These are phyloP conservation scores for Tautogolabrus adspersus DNA, from an alignment of 2,113 vertebrate genomes.

Conservation along the genomic window DNA sequence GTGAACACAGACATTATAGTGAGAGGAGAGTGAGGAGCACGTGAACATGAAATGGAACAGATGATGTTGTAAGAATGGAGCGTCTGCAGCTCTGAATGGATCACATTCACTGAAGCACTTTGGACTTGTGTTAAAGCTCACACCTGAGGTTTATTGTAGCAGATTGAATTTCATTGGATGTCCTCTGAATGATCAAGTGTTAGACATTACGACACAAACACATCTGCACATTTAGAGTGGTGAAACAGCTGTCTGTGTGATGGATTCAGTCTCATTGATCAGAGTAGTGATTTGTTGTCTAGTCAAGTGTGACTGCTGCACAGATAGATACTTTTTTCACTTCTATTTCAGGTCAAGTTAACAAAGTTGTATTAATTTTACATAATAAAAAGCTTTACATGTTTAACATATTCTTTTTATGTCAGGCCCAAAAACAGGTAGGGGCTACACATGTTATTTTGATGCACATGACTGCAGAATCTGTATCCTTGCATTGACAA, in stretches of 20 bases:
- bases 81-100: too few relatives aligned
- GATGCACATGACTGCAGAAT: too few relatives aligned
- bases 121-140: too few relatives aligned
- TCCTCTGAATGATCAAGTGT: not conserved
- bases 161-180: not conserved
- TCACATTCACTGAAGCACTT: too few relatives aligned
- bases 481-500: too few relatives aligned
- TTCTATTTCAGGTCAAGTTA: not conserved
- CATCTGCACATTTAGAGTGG: not conserved
- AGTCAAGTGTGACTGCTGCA: not conserved
- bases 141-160: too few relatives aligned
- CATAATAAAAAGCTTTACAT: too few relatives aligned
- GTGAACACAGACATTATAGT: constrained; percentile 31
- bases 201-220: not conserved
- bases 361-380: constrained; percentile 7
- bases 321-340: not conserved
- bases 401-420: too few relatives aligned
- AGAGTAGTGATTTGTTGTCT: not conserved
- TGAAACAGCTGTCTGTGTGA: not conserved
- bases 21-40: constrained; percentile 21
- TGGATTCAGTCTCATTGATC: not conserved
- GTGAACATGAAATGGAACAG: constrained; percentile 17
- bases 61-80: not conserved
- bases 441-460: too few relatives aligned
- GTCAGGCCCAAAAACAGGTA: too few relatives aligned